Evolutionary conservation across 1,140 invertebrate species (phyloP), one percentile per base, ranked within the genome.

Genomic region (Zaprionus ornatus): DNA sequence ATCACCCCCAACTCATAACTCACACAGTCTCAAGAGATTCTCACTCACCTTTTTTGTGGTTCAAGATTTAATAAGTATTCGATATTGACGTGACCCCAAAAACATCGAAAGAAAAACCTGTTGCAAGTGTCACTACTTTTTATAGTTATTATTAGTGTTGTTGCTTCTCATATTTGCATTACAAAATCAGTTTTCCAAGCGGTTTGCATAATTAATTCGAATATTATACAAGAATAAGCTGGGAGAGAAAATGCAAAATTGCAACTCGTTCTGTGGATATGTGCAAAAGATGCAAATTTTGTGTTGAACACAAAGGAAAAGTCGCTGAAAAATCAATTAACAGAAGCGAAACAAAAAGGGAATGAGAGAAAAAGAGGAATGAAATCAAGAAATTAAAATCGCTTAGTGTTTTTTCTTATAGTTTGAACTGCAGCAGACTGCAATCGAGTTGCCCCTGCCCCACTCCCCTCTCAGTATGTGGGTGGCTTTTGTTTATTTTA

Each of bases 401-500:
- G 52, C 37, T 45, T 15, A 40, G 35, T 35, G 27, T 66, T 65
- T 66, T 56, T 37, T 54, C 9, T 15, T 27, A 64, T 64, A 64
- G 50, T 40, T 21, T 32, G 9, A 10, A 32, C 29, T 32, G 29
- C 29, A 32, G 29, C 29, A 27, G 54, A 65, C 62, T 40, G 48
- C 52, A 66, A 56, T 48, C 25, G 50, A 5, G 1, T 17, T 19
- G 1, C 17, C 9, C 55, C 23, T 17, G 1, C 17, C 9, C 60
- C 27, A 17, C 3, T 4, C 10, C 27, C n/a, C 10, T 23, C 15
- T 42, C 27, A 32, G 21, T 19, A 57, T 72, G 72, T 66, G 70
- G 66, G 83, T 73, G 80, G 73, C 61, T 74, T 77, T 56, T 86
- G 77, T 87, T 86, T 86, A 57, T 63, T 87, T 86, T 86, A 83